A percentile compares a stretch with the other conserved stretches of the same genome.
Conservation (phyloP, 2,113 vertebrate genomes). For the Pteronura brasiliensis region DNA sequence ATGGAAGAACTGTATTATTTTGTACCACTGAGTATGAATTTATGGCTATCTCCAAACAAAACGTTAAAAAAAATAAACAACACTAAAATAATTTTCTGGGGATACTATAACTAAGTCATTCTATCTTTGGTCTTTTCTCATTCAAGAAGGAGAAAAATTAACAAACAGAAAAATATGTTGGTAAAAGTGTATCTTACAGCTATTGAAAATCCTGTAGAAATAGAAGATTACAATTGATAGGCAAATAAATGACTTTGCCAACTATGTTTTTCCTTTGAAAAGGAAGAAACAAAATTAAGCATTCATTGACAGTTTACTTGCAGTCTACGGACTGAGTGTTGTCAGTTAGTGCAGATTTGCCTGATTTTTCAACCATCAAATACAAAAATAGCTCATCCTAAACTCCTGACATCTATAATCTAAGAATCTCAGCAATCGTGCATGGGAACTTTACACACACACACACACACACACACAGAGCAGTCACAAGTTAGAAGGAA, state of each 20-base stretch:
- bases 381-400: constrained; percentile 2
- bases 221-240: background rate
- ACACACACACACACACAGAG: background rate
- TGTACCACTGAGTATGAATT: background rate
- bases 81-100: background rate
- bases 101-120: background rate
- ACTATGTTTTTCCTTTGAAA: background rate
- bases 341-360: background rate
- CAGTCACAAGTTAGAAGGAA: background rate
- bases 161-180: background rate
- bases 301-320: background rate
- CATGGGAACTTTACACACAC: background rate
- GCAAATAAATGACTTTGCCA: background rate
- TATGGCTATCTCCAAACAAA: background rate
- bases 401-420: background rate
- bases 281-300: background rate
- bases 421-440: background rate
- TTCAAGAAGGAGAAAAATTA: background rate
- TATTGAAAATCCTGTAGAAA: background rate
- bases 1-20: background rate
- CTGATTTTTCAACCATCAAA: background rate
- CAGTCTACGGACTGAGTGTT: background rate
- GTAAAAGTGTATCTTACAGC: background rate
- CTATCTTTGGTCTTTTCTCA: background rate
- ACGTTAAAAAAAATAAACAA: background rate